A percentile compares a stretch with the other conserved stretches of the same genome.
Evolutionary conservation across 2,797 vertebrate species (phyloP).

Genomic region (Lepus townsendii): DNA sequence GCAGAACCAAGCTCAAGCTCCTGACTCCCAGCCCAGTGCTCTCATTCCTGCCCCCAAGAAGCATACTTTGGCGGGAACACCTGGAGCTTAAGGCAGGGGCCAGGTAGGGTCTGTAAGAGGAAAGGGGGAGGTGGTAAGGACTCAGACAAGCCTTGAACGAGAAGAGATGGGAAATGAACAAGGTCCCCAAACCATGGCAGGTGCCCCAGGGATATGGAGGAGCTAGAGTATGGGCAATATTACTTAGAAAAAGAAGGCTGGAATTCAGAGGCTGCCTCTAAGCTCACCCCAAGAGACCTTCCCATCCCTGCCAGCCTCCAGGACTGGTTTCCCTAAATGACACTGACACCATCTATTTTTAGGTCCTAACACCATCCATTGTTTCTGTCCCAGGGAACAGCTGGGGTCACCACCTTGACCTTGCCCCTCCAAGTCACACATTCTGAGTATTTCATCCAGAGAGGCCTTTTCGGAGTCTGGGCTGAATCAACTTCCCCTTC

Average conservation of each 20-base stretch:
- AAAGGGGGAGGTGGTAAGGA: not conserved
- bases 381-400: constrained; percentile 61
- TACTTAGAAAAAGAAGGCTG: not conserved
- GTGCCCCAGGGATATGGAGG: not conserved
- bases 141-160: not conserved
- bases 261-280: not conserved
- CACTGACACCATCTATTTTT: constrained; percentile 59
- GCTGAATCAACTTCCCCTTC: constrained; percentile 69
- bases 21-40: not conserved
- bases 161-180: not conserved
- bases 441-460: constrained; percentile 16
- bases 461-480: constrained; percentile 27
- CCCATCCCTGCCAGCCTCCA: not conserved
- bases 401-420: constrained; percentile 41
- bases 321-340: constrained; percentile 47
- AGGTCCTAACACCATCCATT: constrained; percentile 68
- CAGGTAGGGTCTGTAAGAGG: not conserved
- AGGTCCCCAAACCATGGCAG: not conserved
- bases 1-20: not conserved
- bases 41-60: not conserved
- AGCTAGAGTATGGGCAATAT: not conserved
- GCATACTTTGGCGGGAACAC: not conserved
- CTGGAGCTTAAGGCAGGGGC: not conserved
- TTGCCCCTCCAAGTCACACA: constrained; percentile 48
- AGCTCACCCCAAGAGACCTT: constrained; percentile 2